Evolutionary conservation across 2,113 vertebrate species (phyloP).

Genomic region (Campylorhamphus procurvoides): DNA sequence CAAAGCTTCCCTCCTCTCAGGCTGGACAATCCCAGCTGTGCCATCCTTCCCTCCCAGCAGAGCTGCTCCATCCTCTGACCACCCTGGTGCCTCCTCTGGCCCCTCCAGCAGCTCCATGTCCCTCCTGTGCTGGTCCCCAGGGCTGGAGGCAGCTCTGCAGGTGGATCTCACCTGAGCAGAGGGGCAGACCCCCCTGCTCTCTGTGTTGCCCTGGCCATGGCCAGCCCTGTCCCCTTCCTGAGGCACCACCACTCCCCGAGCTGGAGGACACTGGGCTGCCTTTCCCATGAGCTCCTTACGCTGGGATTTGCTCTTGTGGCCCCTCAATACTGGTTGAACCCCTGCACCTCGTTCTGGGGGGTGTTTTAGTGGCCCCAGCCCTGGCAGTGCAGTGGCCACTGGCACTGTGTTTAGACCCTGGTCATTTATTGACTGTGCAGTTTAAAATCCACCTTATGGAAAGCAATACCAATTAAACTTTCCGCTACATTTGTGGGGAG

Average conservation of each 20-base stretch:
- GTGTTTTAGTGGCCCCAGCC: not conserved
- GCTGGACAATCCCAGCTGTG: not conserved
- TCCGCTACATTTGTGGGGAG: slow-evolving; percentile 39
- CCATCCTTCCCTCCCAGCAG: not conserved
- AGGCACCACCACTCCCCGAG: accelerated
- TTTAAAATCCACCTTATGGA: not conserved
- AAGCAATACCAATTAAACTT: slow-evolving; percentile 44
- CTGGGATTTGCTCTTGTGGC: not conserved
- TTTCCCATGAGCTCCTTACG: accelerated
- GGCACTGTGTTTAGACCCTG: not conserved
- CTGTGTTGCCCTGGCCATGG: not conserved
- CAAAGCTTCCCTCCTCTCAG: not conserved
- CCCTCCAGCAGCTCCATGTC: not conserved
- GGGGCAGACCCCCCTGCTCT: not conserved
- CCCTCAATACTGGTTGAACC: not conserved
- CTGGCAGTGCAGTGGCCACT: not conserved
- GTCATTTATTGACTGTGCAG: not conserved
- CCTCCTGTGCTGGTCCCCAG: not conserved
- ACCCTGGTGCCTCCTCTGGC: not conserved
- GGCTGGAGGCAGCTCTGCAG: not conserved
- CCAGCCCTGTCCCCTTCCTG: not conserved
- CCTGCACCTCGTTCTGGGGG: not conserved
- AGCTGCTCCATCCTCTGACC: not conserved
- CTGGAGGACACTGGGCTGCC: not conserved
- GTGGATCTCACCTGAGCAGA: not conserved